Evolutionary conservation across 2,888 invertebrate genomes (phyloP), one percentile per base, ranked within the genome.

Genomic region (Nomada ruficornis): DNA sequence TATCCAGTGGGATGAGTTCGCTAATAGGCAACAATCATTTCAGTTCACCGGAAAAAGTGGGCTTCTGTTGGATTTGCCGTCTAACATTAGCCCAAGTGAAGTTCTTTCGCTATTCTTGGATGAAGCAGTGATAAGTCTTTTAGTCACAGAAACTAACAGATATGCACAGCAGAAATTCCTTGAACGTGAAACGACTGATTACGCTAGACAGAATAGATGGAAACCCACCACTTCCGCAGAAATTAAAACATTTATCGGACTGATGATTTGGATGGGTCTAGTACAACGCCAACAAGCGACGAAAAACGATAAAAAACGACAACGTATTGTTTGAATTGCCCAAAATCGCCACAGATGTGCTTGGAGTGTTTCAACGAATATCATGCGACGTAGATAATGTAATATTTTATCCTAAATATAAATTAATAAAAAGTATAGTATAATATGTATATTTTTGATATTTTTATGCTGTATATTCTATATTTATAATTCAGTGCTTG

Each of bases 221-320:
- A 82, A 79, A 73, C 75, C 77, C 64, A 88, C 83, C 52, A 86
- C 76, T 76, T 83, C 85, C 29, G 78, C 54, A 83, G 85, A 89
- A 85, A 89, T 89, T 73, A 87, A 42, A 84, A 86, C 71, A 74
- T 85, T 84, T 80, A 62, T 87, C 20, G 80, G 85, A 80, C 77
- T 85, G 77, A 77, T 88, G 65, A 79, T 89, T 69, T 84, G 83
- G 70, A 87, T 86, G 77, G 75, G 79, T 80, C 83, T 59, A 62
- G 60, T 77, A 76, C 68, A 74, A 2, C n/a, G n/a, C n/a, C n/a
- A n/a, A n/a, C n/a, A n/a, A n/a, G n/a, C n/a, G n/a, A n/a, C n/a
- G n/a, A n/a, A n/a, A n/a, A n/a, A n/a, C n/a, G n/a, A n/a, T n/a
- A n/a, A n/a, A n/a, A n/a, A n/a, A n/a, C n/a, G n/a, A n/a, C n/a